A percentile compares a stretch with the other conserved stretches of the same genome.
Conservation (phyloP, 2,888 invertebrate genomes). For the Stictocephala bisonia region DNA sequence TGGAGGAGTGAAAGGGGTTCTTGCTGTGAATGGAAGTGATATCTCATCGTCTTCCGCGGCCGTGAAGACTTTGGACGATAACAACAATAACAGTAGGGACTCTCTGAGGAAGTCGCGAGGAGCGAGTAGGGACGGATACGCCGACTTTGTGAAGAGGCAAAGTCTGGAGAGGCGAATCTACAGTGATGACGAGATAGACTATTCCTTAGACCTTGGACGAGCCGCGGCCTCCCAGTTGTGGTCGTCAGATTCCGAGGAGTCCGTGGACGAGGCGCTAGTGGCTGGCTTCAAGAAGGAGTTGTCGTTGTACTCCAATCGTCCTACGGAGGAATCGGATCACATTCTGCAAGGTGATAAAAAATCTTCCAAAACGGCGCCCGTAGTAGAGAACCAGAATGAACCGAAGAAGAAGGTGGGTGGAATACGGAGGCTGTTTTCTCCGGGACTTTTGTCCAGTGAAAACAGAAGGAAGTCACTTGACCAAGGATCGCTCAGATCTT, state of each 20-base stretch:
- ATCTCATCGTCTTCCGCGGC: constrained; percentile 42
- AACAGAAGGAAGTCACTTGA: constrained; percentile 43
- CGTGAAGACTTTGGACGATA: constrained; percentile 33
- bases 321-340: background rate
- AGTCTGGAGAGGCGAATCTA: constrained; percentile 36
- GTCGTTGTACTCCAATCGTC: background rate
- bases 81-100: constrained; percentile 27
- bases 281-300: constrained; percentile 39
- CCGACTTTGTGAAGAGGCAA: constrained; percentile 41
- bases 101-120: background rate
- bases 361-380: constrained; percentile 47
- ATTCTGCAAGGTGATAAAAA: background rate
- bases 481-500: constrained; percentile 22
- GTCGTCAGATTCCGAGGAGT: constrained; percentile 47
- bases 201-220: constrained; percentile 21
- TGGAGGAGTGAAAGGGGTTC: no score
- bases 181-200: constrained; percentile 41
- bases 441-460: constrained; percentile 48
- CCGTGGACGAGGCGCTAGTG: constrained; percentile 39
- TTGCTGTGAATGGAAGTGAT: constrained; percentile 24
- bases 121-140: constrained; percentile 38
- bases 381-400: constrained; percentile 45
- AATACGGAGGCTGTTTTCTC: constrained; percentile 50
- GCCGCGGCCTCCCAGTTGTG: constrained; percentile 34
- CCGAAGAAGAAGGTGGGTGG: constrained; percentile 50